These are phyloP conservation scores for Puntigrus tetrazona DNA, from an alignment of 2,113 vertebrate genomes.

Conservation along the genomic window DNA sequence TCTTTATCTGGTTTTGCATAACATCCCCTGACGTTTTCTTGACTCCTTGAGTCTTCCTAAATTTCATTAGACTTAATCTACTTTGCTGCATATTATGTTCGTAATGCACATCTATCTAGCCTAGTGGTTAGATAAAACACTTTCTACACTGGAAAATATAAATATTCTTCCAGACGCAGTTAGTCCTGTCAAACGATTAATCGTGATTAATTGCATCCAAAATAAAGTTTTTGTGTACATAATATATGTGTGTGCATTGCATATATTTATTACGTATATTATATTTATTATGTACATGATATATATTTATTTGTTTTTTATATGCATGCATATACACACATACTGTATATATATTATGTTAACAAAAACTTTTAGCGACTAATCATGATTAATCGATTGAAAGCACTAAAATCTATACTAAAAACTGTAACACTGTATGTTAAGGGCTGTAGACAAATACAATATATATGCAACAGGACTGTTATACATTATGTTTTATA, in stretches of 20 bases:
- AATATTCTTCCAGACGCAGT: background rate
- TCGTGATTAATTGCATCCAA: no score
- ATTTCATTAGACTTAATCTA: conserved; percentile 9
- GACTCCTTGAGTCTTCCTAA: background rate
- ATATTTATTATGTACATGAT: no score
- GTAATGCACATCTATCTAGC: background rate
- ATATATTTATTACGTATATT: no score
- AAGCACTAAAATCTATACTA: background rate
- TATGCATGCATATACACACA: no score
- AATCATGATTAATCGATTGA: no score
- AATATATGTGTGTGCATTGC: no score
- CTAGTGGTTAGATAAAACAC: background rate
- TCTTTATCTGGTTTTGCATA: background rate
- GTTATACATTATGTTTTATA: background rate
- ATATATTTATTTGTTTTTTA: no score
- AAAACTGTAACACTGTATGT: background rate
- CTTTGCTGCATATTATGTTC: background rate
- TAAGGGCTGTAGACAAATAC: background rate
- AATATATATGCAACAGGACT: background rate
- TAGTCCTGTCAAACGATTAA: no score
- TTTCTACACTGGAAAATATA: background rate
- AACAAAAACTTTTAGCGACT: no score
- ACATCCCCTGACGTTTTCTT: background rate
- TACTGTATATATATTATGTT: no score
- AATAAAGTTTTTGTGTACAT: no score